A percentile compares a stretch with the other conserved stretches of the same genome.
Evolutionary conservation across 2,797 vertebrate species (phyloP).

Genomic region (Serranus cabrilla): DNA sequence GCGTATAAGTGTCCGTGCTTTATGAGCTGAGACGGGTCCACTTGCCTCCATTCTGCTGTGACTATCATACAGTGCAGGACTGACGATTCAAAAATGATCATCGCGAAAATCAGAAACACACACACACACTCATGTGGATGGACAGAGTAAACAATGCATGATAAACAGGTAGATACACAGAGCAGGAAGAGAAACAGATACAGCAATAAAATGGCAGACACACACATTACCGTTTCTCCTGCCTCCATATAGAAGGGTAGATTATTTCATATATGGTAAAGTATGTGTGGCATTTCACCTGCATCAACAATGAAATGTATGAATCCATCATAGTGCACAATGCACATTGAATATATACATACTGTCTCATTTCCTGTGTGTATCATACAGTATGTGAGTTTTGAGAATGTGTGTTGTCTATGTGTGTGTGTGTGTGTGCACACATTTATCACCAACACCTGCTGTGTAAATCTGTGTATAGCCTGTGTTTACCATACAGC

Average conservation of each 20-base stretch:
- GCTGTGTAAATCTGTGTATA: background rate
- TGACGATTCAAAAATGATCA: slow-evolving; percentile 6
- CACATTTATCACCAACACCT: background rate
- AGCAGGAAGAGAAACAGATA: background rate
- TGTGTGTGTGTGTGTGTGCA: background rate
- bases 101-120: background rate
- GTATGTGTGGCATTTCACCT: background rate
- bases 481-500: background rate
- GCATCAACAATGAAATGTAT: background rate
- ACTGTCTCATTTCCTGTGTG: background rate
- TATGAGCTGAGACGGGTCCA: slow-evolving; percentile 37
- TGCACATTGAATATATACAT: background rate
- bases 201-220: background rate
- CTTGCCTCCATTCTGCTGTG: slow-evolving; percentile 4
- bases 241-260: background rate
- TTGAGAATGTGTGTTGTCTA: background rate
- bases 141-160: background rate
- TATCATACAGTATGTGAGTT: background rate
- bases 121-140: background rate
- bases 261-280: background rate
- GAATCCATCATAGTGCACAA: background rate
- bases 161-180: background rate
- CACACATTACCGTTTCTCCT: background rate
- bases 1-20: slow-evolving; percentile 40
- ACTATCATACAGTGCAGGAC: slow-evolving; percentile 1